Base-by-base conservation (phyloP, 2,888 invertebrate species). In the Lepidocyrtoides sp. region DNA sequence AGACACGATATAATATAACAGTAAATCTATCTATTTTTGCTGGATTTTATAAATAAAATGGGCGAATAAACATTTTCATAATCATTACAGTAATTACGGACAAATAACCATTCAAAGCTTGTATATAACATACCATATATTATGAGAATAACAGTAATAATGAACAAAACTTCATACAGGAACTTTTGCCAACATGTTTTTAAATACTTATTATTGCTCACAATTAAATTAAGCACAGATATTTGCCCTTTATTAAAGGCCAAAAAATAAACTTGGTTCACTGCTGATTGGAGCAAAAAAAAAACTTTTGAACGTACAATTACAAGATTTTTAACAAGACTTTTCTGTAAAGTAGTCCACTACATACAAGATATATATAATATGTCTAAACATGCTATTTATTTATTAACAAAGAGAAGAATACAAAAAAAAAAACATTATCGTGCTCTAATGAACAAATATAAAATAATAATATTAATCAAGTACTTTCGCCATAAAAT, bases 381-480 rank as follows among this genome's bases (percentile, higher is more conserved):
- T n/a, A n/a, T n/a, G n/a, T n/a, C n/a, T n/a, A n/a, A 36, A 36
- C 57, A 57, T 57, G 57, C 57, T 57, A 20, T 57, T 4, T 20
- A 57, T n/a, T n/a, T 17, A 54, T 54, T 17, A n/a, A 23, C 1
- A 23, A 20, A 66, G n/a, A 66, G 32, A 32, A 32, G 23, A 12
- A 63, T 29, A 63, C 54, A 23, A 20, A 32, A 66, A 32, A 32
- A 32, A 72, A 26, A 44, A 14, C 5, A 72, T 41, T 72, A 72
- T 14, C 72, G 72, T 72, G 72, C 72, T 69, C 69, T 69, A 69
- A 69, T 69, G 36, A 69, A 32, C n/a, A 69, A 29, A 63, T 7
- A 63, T 36, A 4, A 36, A 69, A 69, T 5, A 23, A 36, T 36
- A 51, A 2, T n/a, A 51, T 51, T 51, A 51, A n/a, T 66, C 17